phyloP scores from a whole-genome alignment of 2,888 invertebrate genomes.

The Fragum sueziense region DNA sequence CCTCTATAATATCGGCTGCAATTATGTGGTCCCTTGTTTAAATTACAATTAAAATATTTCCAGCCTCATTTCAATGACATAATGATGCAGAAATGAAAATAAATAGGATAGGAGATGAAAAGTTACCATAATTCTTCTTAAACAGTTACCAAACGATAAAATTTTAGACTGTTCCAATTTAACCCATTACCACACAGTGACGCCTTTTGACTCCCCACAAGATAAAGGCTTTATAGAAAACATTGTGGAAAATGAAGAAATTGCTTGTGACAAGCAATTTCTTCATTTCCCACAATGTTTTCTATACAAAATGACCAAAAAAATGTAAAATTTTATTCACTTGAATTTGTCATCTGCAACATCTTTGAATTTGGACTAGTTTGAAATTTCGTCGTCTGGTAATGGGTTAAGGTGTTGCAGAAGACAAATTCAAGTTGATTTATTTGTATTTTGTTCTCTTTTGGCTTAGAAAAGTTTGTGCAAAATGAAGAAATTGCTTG shows the following conservation, averaged over 20 bases:
- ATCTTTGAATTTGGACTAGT: neutral
- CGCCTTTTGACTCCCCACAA: neutral
- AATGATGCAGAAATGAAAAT: too few species aligned
- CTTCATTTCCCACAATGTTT: neutral
- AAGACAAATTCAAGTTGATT: too few species aligned
- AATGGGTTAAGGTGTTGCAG: too few species aligned
- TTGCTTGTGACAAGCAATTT: neutral
- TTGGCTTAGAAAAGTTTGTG: neutral
- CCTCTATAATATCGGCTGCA: too few species aligned
- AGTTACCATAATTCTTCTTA: too few species aligned
- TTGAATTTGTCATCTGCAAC: neutral
- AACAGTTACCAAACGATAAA: too few species aligned
- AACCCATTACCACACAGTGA: too few species aligned
- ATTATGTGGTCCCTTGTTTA: too few species aligned
- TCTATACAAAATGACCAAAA: neutral
- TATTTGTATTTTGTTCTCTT: conserved; percentile 6
- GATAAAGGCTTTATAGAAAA: neutral
- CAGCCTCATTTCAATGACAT: too few species aligned
- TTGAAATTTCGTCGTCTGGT: neutral
- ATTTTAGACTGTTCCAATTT: too few species aligned
- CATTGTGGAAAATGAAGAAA: neutral
- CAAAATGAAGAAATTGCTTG: neutral
- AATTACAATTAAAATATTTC: too few species aligned
- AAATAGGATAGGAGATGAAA: too few species aligned
- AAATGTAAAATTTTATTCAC: neutral